Percentiles rank a stretch among this genome's conserved stretches.
Conservation (phyloP, 37 sponge, comb jelly and placozoan species). For the Chondrilla cf. caribensis region DNA sequence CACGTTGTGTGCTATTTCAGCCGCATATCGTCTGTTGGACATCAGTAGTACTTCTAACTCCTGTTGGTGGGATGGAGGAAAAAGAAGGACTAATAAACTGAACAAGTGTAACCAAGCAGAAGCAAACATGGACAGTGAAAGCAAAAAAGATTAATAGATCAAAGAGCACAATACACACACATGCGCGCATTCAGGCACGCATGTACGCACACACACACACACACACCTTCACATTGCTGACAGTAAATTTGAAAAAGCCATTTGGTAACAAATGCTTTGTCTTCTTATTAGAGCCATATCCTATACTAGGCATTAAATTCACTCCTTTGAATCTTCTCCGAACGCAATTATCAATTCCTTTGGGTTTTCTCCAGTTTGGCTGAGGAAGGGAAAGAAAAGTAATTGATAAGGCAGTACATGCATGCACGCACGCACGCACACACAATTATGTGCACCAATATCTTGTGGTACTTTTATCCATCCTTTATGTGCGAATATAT, state of each 20-base stretch:
- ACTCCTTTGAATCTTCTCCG: slow-evolving; percentile 91
- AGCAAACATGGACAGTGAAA: neutral
- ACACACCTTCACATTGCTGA: slow-evolving; percentile 87
- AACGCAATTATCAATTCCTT: slow-evolving; percentile 97
- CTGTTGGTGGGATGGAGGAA: slow-evolving; percentile 10
- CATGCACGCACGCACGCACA: neutral
- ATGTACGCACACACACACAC: too few species aligned
- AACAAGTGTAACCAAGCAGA: neutral
- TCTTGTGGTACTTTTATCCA: too few species aligned
- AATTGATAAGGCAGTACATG: neutral
- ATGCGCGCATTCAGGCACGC: too few species aligned
- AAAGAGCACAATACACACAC: too few species aligned
- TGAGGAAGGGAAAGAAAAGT: slow-evolving; percentile 21
- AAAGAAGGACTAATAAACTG: neutral
- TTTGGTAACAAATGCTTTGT: slow-evolving; percentile 84
- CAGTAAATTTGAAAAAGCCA: slow-evolving; percentile 87
- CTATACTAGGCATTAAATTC: slow-evolving; percentile 92
- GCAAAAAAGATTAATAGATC: too few species aligned
- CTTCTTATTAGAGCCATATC: slow-evolving; percentile 94
- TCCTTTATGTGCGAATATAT: too few species aligned
- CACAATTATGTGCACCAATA: neutral
- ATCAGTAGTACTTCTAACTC: slow-evolving; percentile 97
- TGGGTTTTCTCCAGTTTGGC: slow-evolving; percentile 96
- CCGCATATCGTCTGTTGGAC: slow-evolving; percentile 90
- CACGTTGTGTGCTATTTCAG: slow-evolving; percentile 94